phyloP scores from a whole-genome alignment of 2,113 vertebrate species.

The Nesogale talazaci region DNA sequence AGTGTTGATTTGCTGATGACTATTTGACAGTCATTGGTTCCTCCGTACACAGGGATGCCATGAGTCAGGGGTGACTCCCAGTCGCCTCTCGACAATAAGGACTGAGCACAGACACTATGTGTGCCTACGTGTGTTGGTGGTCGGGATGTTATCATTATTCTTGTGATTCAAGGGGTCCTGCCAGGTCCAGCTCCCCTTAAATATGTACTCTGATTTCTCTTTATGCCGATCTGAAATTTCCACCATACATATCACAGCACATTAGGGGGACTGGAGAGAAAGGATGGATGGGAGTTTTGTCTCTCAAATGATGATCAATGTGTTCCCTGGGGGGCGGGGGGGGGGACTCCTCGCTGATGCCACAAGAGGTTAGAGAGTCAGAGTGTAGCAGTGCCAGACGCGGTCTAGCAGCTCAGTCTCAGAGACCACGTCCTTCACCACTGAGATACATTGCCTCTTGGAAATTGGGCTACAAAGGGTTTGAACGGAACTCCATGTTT shows the following conservation, averaged over 20 bases:
- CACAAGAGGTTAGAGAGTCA: neutral
- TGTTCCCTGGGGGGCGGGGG: neutral
- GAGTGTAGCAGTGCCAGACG: neutral
- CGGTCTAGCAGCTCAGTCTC: neutral
- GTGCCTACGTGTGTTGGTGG: neutral
- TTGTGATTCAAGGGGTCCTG: neutral
- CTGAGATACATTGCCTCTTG: too few species aligned
- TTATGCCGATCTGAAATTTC: neutral
- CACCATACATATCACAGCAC: neutral
- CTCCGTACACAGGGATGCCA: too few species aligned
- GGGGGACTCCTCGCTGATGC: neutral
- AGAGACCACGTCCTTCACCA: neutral
- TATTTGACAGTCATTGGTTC: neutral
- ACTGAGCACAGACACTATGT: neutral
- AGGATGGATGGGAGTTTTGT: neutral
- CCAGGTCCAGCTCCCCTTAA: neutral
- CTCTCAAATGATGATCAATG: neutral
- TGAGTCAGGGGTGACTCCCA: too few species aligned
- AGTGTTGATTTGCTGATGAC: neutral
- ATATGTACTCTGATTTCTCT: neutral
- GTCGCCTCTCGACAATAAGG: too few species aligned
- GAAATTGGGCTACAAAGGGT: neutral
- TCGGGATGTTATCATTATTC: neutral
- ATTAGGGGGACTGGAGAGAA: neutral
- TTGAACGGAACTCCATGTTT: neutral